Evolutionary conservation across 2,113 vertebrate genomes (phyloP).

Genomic region (Entosphenus tridentatus): DNA sequence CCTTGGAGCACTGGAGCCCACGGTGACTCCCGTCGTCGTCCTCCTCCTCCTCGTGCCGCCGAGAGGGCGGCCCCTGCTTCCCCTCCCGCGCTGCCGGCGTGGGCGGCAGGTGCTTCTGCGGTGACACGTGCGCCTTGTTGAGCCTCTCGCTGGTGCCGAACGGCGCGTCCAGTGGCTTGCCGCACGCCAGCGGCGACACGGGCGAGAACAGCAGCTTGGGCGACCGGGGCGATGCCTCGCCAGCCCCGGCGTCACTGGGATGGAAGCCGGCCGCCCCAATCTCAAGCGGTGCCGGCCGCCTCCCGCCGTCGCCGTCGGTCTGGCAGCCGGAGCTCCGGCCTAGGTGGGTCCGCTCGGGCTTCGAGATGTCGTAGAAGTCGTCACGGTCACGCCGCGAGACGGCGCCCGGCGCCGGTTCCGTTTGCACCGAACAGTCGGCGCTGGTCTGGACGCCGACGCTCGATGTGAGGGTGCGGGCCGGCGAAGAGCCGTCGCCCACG

Average conservation of each 20-base stretch:
- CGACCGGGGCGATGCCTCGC: conserved; percentile 35
- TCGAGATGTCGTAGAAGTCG: conserved; percentile 42
- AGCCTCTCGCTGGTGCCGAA: conserved; percentile 77
- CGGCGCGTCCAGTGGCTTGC: conserved; percentile 71
- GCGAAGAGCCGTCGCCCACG: too few species aligned
- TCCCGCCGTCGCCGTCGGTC: conserved; percentile 51
- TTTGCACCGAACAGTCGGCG: conserved; percentile 83
- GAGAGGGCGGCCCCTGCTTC: too few species aligned
- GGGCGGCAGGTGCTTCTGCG: conserved; percentile 67
- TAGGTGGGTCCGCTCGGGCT: conserved; percentile 65
- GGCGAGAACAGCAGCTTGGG: conserved; percentile 90
- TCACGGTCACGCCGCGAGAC: conserved; percentile 25
- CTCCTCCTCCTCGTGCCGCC: too few species aligned
- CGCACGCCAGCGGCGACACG: conserved; percentile 74
- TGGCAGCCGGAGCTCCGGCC: conserved; percentile 90
- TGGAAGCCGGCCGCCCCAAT: conserved; percentile 23
- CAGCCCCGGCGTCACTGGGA: too few species aligned
- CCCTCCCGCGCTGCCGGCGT: conserved; percentile 50
- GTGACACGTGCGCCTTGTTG: conserved; percentile 85
- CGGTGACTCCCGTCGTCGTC: too few species aligned
- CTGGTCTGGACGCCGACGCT: conserved; percentile 87
- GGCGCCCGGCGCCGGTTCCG: conserved; percentile 51
- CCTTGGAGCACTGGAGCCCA: too few species aligned
- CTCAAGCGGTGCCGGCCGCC: conserved; percentile 81
- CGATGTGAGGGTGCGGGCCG: conserved; percentile 14